Evolutionary conservation across 2,888 invertebrate genomes (phyloP), one percentile per base, ranked within the genome.

Genomic region (Nephrotoma flavescens): DNA sequence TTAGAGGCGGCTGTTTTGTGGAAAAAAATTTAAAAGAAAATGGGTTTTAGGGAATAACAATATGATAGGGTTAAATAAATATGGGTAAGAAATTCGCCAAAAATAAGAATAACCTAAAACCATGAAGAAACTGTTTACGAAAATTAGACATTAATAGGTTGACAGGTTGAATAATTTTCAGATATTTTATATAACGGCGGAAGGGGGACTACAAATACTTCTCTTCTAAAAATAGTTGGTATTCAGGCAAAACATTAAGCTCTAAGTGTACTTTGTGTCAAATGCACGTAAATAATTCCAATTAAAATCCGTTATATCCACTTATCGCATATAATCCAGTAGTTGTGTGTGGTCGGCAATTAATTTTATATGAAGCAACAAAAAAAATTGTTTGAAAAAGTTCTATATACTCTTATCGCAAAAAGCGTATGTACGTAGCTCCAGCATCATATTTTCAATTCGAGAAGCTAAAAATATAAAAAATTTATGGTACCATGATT

Each of bases 91-190:
- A 71, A 71, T 71, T 71, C 31, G 31, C 31, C 31, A 0, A 71
- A n/a, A 2, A 9, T 31, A 71, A 31, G 31, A 12, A 71, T 71
- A 71, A 71, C 31, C 31, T 31, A 4, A 71, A 71, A 71, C 71
- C 71, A 71, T 31, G 71, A 71, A 71, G 71, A 71, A 71, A 31
- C 11, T 71, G 31, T 71, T 31, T 42, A 42, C 5, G 84, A 42
- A 84, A 84, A 84, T 84, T 84, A 42, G 84, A 84, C 84, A 84
- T 84, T 84, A 84, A 84, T 84, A 42, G 84, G 84, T 84, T 84
- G 84, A 84, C 84, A 84, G 84, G 84, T 84, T 84, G 84, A 84
- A 4, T 84, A n/a, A 84, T 84, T 84, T 42, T 84, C 84, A 11
- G 11, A 71, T 71, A 71, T 71, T 71, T 71, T 71, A 9, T 9